phyloP scores from a whole-genome alignment of 35 echinoderm and acorn worm genomes.

The Lytechinus variegatus region DNA sequence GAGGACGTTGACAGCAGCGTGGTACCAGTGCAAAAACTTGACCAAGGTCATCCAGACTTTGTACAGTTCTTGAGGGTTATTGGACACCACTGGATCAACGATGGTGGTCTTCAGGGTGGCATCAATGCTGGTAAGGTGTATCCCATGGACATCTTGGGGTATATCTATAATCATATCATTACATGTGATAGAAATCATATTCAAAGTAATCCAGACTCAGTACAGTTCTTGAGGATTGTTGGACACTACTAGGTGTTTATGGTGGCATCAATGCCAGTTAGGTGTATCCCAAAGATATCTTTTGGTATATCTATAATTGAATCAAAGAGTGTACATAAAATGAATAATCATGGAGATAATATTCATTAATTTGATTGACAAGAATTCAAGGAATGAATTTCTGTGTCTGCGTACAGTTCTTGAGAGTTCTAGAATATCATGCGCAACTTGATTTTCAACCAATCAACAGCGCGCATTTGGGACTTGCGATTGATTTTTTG shows the following conservation, averaged over 20 bases:
- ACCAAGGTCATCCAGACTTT: conserved; percentile 54
- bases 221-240: too few relatives aligned
- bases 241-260: too few relatives aligned
- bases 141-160: neutral
- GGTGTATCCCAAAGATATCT: too few relatives aligned
- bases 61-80: conserved; percentile 11
- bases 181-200: too few relatives aligned
- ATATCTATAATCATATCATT: too few relatives aligned
- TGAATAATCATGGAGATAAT: neutral
- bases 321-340: neutral
- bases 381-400: too few relatives aligned
- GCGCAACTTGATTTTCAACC: too few relatives aligned
- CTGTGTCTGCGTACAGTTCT: neutral
- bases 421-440: too few relatives aligned
- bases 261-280: too few relatives aligned
- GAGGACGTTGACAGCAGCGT: conserved; percentile 7
- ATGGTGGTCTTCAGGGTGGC: neutral
- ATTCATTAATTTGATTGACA: neutral
- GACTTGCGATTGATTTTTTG: too few relatives aligned
- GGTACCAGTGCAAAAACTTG: conserved; percentile 58
- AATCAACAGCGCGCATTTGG: too few relatives aligned
- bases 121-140: conserved; percentile 55
- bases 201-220: conserved; percentile 48
- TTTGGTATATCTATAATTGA: neutral
- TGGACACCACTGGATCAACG: neutral